Percentiles rank a stretch among this genome's conserved stretches.
phyloP scores from a whole-genome alignment of 1,140 invertebrate species.

The Sipha flava region DNA sequence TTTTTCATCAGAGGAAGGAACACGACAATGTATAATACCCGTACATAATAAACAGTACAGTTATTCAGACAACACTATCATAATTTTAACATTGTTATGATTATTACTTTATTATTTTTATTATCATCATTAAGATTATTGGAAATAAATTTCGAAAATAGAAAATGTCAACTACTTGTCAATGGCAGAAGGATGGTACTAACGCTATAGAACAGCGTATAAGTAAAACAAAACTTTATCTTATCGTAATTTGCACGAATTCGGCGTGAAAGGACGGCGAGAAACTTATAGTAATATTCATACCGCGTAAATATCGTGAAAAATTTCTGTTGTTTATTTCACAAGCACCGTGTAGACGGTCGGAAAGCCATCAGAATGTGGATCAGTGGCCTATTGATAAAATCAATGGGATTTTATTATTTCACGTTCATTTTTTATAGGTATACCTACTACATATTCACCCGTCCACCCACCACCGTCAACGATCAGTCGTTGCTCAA shows the following conservation, averaged over 20 bases:
- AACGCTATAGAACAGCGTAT: neutral
- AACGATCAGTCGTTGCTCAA: no score
- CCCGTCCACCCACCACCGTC: no score
- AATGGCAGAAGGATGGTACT: neutral
- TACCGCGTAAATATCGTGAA: neutral
- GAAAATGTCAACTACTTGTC: neutral
- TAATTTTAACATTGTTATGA: no score
- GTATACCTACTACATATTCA: no score
- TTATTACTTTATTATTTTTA: neutral
- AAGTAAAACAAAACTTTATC: neutral
- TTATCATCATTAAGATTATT: neutral
- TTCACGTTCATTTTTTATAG: no score
- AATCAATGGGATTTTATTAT: neutral
- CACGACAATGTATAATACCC: no score
- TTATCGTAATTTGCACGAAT: neutral
- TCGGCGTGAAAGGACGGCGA: neutral
- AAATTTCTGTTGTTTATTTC: neutral
- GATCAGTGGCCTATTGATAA: neutral
- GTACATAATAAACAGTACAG: neutral
- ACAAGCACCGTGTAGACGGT: neutral
- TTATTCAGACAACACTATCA: neutral
- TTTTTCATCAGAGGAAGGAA: no score
- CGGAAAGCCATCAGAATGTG: neutral
- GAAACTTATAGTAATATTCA: neutral
- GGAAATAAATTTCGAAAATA: neutral